phyloP scores from a whole-genome alignment of 2,888 invertebrate species.

The Zhuqinia jingwanae region DNA sequence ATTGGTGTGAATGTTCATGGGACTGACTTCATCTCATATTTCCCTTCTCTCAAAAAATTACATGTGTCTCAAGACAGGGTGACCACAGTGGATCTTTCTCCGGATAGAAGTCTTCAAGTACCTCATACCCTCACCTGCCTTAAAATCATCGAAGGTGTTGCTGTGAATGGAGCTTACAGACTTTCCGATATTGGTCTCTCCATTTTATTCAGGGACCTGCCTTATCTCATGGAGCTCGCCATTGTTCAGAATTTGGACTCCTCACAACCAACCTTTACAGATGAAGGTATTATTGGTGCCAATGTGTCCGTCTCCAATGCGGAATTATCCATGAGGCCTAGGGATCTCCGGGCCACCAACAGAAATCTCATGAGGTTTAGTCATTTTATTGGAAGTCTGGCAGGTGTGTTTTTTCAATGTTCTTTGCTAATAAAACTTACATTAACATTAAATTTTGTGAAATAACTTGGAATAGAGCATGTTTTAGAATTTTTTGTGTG shows the following conservation, averaged over 20 bases:
- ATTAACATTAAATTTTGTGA: too few species aligned
- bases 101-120: conserved; percentile 29
- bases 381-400: conserved; percentile 60
- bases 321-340: conserved; percentile 33
- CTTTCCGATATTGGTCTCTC: conserved; percentile 52
- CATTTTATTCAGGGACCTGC: conserved; percentile 61
- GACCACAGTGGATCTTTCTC: conserved; percentile 56
- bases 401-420: conserved; percentile 2
- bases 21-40: conserved; percentile 46
- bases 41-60: conserved; percentile 46
- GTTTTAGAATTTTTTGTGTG: not conserved
- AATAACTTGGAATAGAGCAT: not conserved
- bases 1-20: conserved; percentile 65
- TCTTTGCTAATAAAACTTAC: not conserved
- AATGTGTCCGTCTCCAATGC: conserved; percentile 45
- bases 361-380: conserved; percentile 54
- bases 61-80: conserved; percentile 63
- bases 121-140: conserved; percentile 60
- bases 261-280: conserved; percentile 44
- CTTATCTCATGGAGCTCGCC: conserved; percentile 48
- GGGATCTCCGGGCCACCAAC: conserved; percentile 52
- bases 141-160: conserved; percentile 56
- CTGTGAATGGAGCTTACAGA: conserved; percentile 55
- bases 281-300: conserved; percentile 59
- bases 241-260: conserved; percentile 53